Evolutionary conservation across 2,797 vertebrate genomes (phyloP), one percentile per base, ranked within the genome.

Genomic region (Ciconia nigra): DNA sequence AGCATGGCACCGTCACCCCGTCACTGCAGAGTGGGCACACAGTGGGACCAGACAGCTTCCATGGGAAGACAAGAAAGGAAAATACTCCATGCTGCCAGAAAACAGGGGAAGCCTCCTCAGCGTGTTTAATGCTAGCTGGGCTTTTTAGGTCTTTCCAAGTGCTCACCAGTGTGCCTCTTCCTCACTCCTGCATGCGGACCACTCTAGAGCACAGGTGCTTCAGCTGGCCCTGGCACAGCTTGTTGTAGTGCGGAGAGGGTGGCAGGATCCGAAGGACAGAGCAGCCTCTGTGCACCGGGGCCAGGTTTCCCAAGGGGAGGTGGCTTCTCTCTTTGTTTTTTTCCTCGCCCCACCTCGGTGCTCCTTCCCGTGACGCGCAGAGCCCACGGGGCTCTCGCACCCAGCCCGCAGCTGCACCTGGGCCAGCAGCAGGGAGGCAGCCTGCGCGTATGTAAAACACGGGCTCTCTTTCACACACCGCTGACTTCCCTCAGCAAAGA

Each of bases 351-450:
- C 87, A 87, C 9, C 82, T 91, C 46, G 1, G 54, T 44, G 82
- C 84, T 90, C 58, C 94, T 89, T 93, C 89, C 92, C 13, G 37
- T 95, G 93, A 95, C 22, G 10, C 1, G 7, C 11, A 51, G 90
- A 94, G 71, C 71, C 92, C 88, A 13, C 5, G 0, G 83, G 90
- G 78, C 88, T 89, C 74, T 83, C 0, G 13, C 24, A 11, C 13
- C 19, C 69, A 71, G 89, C 67, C 87, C 46, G 12, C 95, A 90
- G 95, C 93, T 76, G 89, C 97, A 97, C 93, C 94, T 95, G 95
- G 61, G 65, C 81, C 2, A 4, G 84, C 15, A 2, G 83, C 1
- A 13, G 44, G 76, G 77, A 94, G 35, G 63, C 74, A 79, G 90
- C 62, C 80, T 44, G 90, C 16, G 6, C 7, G 5, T 91, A 92